Base-by-base conservation (phyloP, 2,113 vertebrate genomes). In the Syrrhaptes paradoxus region DNA sequence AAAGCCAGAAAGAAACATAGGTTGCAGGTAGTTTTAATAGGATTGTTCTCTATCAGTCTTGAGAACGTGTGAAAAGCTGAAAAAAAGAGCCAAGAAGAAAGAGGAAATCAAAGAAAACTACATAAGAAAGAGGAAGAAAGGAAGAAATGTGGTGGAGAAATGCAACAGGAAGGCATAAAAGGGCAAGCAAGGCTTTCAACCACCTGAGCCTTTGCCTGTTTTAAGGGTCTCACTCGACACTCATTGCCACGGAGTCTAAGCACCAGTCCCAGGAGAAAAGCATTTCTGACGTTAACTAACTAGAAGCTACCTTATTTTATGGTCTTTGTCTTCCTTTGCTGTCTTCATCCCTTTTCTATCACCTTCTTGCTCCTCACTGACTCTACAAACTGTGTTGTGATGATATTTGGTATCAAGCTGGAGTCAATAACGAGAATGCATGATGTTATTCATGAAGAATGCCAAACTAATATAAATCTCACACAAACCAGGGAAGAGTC, bases 381-480 rank as follows among this genome's bases (percentile, higher is more conserved):
- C 54, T 88, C 87, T 85, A 46, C 22, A 77, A 46, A 48, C 43
- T 62, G 72, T 87, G 46, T 75, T 78, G 31, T 19, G 24, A 52
- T 85, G 41, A 34, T 73, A 67, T 36, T 67, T 67, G 59, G 32
- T 63, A 85, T 63, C 25, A 86, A 85, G 57, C 16, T 90, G 28
- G 17, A 91, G n/a, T 87, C 85, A 89, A 62, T 45, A 94, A 95
- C 89, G 18, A 84, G 61, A 96, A 85, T 49, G 14, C 19, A 73
- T 11, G 19, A 86, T 46, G 10, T 49, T 79, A 74, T 80, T 55
- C 48, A 57, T 22, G 62, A 32, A 51, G 36, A 82, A 85, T 83
- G 32, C 38, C 68, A 90, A 94, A 93, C 43, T 59, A 43, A 19
- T 73, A 62, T 75, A 82, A 92, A 79, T 92, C 28, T 73, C 41